Evolutionary conservation across 2,113 vertebrate species (phyloP).

Genomic region (Tyrannus savana): DNA sequence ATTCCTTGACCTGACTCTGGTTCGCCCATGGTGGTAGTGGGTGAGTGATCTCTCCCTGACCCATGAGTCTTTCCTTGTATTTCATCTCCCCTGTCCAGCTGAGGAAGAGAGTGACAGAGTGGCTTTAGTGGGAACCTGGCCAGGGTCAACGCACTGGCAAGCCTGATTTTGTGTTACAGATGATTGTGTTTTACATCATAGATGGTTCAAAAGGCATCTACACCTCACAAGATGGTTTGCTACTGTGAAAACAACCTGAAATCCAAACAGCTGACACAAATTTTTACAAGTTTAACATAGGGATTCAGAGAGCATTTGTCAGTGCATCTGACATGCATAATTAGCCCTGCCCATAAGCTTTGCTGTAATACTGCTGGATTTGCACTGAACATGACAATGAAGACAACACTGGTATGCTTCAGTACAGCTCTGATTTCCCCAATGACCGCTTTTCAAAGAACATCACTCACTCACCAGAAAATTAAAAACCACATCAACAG

Average conservation of each 20-base stretch:
- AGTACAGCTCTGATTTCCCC: conserved; percentile 72
- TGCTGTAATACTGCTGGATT: conserved; percentile 36
- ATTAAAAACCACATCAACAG: conserved; percentile 69
- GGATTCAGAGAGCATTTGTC: not conserved
- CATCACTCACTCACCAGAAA: conserved; percentile 63
- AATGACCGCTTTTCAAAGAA: conserved; percentile 56
- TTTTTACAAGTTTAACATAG: not conserved
- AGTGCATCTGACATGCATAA: conserved; percentile 45
- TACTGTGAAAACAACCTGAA: not conserved
- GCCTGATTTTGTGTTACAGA: not conserved
- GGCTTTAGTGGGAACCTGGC: not conserved
- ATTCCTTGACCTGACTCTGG: not conserved
- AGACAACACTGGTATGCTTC: conserved; percentile 41
- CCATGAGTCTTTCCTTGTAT: not conserved
- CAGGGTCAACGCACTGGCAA: not conserved
- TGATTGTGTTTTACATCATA: not conserved
- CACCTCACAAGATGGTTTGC: not conserved
- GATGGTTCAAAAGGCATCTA: not conserved
- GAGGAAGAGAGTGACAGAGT: not conserved
- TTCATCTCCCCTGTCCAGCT: not conserved
- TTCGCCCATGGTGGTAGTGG: not conserved
- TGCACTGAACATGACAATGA: conserved; percentile 30
- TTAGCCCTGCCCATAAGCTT: conserved; percentile 29
- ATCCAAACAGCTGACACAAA: not conserved
- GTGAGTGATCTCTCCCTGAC: not conserved